Evolutionary conservation across 2,113 vertebrate species (phyloP), one percentile per base, ranked within the genome.

Genomic region (Lepisosteus oculatus): DNA sequence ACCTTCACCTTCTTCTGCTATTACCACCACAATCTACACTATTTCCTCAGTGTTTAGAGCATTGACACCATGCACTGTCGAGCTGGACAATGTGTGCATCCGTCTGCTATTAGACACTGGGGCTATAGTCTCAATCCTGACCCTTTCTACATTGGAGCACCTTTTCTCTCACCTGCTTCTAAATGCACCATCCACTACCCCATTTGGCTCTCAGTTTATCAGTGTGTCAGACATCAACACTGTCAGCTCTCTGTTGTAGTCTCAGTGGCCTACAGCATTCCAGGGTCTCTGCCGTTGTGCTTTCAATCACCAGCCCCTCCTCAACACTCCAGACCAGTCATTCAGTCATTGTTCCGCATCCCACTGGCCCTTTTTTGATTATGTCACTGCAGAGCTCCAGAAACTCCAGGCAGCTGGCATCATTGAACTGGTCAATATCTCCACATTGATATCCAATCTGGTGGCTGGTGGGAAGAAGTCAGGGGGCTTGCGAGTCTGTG

Each of bases 41-140:
- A 51, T 71, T 3, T 51, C n/a, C 44, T 41, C 69, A 41, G n/a
- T 3, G n/a, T n/a, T 57, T 14, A 12, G 1, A 11, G 5, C 65
- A 13, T 67, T 73, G 51, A 67, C 67, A 68, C 61, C 71, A 43
- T 73, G 65, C 55, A 54, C 65, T 15, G 55, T 73, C 6, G 64
- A 67, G 65, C 17, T 47, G 17, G 64, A 54, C 43, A 63, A 63
- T 71, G 69, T 68, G n/a, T 67, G 72, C 29, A 13, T 56, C 14
- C 65, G 43, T 42, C 56, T 73, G n/a, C 41, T 68, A 11, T 44
- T 73, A 56, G 57, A 68, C 56, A 68, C 65, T 61, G 65, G 43
- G 65, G 56, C 55, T 14, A 41, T 55, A 29, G 69, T 63, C 9
- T 71, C 69, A 9, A 13, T 64, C 6, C 45, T 71, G 5, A 71